Percentiles rank a stretch among this genome's conserved stretches.
Evolutionary conservation across 2,797 vertebrate species (phyloP).

Genomic region (Falco biarmicus): DNA sequence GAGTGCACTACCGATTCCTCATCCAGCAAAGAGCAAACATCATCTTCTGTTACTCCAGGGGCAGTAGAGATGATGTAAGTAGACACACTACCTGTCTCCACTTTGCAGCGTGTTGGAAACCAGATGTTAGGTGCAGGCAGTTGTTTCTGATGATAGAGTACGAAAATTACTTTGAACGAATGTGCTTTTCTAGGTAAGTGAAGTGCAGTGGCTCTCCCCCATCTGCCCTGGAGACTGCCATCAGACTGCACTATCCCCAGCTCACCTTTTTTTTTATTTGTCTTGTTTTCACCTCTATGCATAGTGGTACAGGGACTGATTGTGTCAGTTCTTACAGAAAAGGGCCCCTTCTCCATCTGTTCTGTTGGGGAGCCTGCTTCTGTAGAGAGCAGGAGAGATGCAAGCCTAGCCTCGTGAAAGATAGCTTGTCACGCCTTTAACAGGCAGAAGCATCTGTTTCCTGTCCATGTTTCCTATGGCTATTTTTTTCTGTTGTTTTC

Average conservation of each 20-base stretch:
- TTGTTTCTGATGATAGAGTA: neutral
- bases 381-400: neutral
- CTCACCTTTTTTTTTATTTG: neutral
- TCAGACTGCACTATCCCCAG: neutral
- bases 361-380: neutral
- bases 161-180: neutral
- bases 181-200: neutral
- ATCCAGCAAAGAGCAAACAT: slow-evolving; percentile 84
- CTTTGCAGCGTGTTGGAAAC: fast-evolving
- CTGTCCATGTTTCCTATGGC: fast-evolving
- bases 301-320: neutral
- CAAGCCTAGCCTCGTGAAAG: neutral
- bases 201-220: neutral
- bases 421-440: neutral
- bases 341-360: neutral
- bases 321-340: neutral
- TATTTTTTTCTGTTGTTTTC: neutral
- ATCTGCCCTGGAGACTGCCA: fast-evolving
- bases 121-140: fast-evolving
- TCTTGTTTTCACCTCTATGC: neutral
- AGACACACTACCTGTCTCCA: neutral
- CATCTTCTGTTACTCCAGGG: slow-evolving; percentile 75
- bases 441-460: neutral
- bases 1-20: slow-evolving; percentile 85
- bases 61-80: slow-evolving; percentile 85